Conservation (phyloP, 2,797 vertebrate genomes). For the Graptemys geographica region DNA sequence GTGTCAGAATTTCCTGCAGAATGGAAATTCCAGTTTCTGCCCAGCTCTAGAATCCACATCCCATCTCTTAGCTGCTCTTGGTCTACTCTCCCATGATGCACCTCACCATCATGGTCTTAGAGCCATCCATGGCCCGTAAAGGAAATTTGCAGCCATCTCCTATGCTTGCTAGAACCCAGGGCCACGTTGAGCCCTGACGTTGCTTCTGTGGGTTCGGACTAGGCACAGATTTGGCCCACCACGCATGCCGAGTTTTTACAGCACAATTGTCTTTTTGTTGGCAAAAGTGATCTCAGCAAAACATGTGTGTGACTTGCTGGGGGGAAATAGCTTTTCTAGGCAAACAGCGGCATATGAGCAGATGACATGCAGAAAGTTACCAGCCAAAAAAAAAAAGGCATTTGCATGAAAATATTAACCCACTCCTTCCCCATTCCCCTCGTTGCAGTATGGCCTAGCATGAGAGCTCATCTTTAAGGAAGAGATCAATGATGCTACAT, state of each 20-base stretch:
- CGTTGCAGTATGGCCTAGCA: neutral
- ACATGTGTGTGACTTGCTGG: neutral
- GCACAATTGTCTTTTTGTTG: neutral
- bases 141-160: neutral
- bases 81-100: neutral
- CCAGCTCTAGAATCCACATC: neutral
- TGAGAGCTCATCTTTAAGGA: neutral
- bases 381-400: neutral
- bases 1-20: neutral
- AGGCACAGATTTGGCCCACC: neutral
- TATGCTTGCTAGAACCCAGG: neutral
- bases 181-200: neutral
- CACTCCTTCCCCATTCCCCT: neutral
- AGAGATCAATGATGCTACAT: neutral
- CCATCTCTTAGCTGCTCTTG: neutral
- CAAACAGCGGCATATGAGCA: neutral
- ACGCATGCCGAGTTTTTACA: neutral
- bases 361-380: neutral
- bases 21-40: neutral
- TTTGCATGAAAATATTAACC: neutral
- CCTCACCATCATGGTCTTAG: neutral
- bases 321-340: neutral
- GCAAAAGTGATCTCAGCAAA: neutral
- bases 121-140: neutral
- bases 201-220: neutral